These are phyloP conservation scores for Eudyptes chrysolophus DNA, from an alignment of 2,113 vertebrate species.

Conservation along the genomic window DNA sequence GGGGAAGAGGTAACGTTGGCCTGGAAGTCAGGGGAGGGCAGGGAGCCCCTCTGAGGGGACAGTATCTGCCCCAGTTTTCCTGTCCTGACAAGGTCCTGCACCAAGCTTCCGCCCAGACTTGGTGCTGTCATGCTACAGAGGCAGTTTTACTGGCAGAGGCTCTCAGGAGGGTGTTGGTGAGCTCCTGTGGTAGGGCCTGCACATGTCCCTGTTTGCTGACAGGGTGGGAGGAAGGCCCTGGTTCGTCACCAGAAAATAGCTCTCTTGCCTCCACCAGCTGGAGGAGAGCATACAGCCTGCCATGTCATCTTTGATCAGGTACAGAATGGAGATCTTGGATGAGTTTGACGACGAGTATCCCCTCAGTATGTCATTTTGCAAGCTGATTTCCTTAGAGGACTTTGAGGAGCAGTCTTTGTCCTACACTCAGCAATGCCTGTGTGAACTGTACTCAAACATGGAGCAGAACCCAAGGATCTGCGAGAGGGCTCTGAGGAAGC, in stretches of 20 bases:
- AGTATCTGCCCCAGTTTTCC: accelerated
- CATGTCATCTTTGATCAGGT: too few species aligned
- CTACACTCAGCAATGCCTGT: slow-evolving; percentile 47
- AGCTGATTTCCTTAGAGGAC: slow-evolving; percentile 53
- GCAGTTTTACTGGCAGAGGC: neutral
- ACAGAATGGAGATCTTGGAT: slow-evolving; percentile 59
- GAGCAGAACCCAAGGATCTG: slow-evolving; percentile 55
- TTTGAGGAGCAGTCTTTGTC: slow-evolving; percentile 61
- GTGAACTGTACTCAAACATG: slow-evolving; percentile 22
- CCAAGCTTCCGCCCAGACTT: neutral
- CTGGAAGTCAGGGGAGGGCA: neutral
- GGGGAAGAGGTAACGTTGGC: neutral
- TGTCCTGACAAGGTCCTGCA: neutral
- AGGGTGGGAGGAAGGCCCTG: neutral
- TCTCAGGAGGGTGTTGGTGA: neutral
- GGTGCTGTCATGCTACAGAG: accelerated
- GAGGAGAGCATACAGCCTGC: neutral
- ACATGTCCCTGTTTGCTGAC: neutral
- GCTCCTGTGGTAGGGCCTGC: neutral
- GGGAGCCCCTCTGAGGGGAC: neutral
- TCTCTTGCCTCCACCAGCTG: neutral
- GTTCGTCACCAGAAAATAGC: neutral
- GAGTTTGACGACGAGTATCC: slow-evolving; percentile 57
- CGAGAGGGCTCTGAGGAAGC: slow-evolving; percentile 33
- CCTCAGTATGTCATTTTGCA: slow-evolving; percentile 54